Evolutionary conservation across 2,797 vertebrate species (phyloP), one percentile per base, ranked within the genome.

Genomic region (Tinamus major): DNA sequence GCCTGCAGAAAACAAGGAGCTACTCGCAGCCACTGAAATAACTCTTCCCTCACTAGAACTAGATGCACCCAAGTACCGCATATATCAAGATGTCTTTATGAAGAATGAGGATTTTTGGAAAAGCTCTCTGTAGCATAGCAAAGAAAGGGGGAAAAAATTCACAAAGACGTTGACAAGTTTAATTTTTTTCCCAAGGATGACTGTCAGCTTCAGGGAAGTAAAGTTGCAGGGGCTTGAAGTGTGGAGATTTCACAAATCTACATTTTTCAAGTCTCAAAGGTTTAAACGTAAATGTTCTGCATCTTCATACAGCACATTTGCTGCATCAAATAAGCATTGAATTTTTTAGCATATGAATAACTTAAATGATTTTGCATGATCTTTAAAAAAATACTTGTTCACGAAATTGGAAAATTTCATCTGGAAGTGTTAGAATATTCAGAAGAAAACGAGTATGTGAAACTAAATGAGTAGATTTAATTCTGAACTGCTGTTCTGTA

Each of bases 271-370:
- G 51, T 94, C 80, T 93, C 82, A 67, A 84, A 95, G 80, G 82
- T 95, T 81, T 90, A 87, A 92, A 58, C 76, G 68, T 89, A 95
- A 87, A 93, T 93, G 96, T 95, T 96, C 94, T 92, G 91, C 83
- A 95, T 90, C 70, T 79, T 68, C 83, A 75, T 29, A 72, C 64
- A 93, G 83, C 62, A 4, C 42, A 88, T 90, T 76, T 93, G 89
- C 91, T 64, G 85, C 67, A 79, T 59, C 67, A 90, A 77, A 89
- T 76, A 4, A 1, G 67, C 68, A 84, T 74, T 93, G 95, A 93
- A 95, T 94, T 90, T 95, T 94, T 94, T 91, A 96, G 74, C 87
- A 77, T 23, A 86, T 59, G 89, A 94, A 79, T 55, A 71, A 78
- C 92, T 92, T 70, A 79, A 91, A 85, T 15, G 12, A 85, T 76